Evolutionary conservation across 2,113 vertebrate genomes (phyloP).

Genomic region (Mustelus asterias): DNA sequence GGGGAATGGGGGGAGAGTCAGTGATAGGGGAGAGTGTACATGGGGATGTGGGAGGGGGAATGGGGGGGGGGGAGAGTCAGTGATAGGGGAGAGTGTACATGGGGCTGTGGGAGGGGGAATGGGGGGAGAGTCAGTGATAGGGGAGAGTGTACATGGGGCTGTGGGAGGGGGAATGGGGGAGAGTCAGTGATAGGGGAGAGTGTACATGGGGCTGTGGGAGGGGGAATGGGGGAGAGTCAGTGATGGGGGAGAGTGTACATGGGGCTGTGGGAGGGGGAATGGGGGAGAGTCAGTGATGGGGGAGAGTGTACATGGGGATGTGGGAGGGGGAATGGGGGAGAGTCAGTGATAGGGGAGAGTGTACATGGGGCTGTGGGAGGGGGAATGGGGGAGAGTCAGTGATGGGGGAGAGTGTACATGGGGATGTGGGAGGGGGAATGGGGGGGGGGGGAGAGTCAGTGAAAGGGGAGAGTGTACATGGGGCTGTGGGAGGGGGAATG

Average conservation of each 20-base stretch:
- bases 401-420: background rate
- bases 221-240: no score
- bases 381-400: background rate
- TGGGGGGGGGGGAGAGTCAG: no score
- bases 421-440: background rate
- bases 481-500: background rate
- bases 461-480: background rate
- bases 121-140: background rate
- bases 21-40: background rate
- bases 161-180: no score
- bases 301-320: no score
- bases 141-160: background rate
- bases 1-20: background rate
- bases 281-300: no score
- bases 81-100: background rate
- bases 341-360: no score
- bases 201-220: no score
- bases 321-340: no score
- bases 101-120: background rate
- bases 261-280: no score
- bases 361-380: background rate
- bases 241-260: no score
- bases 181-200: no score
- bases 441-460: no score
- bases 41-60: background rate